Percentiles rank a stretch among this genome's conserved stretches.
phyloP scores from a whole-genome alignment of 2,113 vertebrate species.

The Sakesphorus luctuosus region DNA sequence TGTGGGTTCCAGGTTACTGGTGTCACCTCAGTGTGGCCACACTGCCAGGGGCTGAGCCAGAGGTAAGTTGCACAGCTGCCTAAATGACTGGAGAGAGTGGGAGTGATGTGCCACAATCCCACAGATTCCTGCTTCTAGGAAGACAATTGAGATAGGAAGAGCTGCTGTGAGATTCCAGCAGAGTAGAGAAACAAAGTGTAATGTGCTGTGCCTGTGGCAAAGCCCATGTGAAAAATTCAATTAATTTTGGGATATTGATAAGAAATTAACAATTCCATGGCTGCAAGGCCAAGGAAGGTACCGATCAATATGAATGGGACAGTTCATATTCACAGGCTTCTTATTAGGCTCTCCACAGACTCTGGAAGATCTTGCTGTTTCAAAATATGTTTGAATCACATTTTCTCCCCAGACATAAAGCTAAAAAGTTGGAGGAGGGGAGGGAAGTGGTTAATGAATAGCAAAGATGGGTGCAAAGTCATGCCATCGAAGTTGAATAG shows the following conservation, averaged over 20 bases:
- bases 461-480: slow-evolving; percentile 14
- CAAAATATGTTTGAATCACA: neutral
- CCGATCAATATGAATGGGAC: neutral
- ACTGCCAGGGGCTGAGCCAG: neutral
- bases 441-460: neutral
- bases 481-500: neutral
- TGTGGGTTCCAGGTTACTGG: neutral
- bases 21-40: neutral
- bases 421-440: neutral
- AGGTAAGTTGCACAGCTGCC: neutral
- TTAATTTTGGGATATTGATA: neutral
- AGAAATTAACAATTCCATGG: neutral
- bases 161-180: neutral
- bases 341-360: neutral
- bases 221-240: neutral
- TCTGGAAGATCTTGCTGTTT: neutral
- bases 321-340: neutral
- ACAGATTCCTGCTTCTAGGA: neutral
- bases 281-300: neutral
- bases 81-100: neutral
- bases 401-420: neutral
- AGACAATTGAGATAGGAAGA: neutral
- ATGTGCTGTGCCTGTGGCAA: neutral
- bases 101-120: neutral
- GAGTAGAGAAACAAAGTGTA: neutral